Evolutionary conservation across 1,140 invertebrate species (phyloP).

Genomic region (Grapholita molesta): DNA sequence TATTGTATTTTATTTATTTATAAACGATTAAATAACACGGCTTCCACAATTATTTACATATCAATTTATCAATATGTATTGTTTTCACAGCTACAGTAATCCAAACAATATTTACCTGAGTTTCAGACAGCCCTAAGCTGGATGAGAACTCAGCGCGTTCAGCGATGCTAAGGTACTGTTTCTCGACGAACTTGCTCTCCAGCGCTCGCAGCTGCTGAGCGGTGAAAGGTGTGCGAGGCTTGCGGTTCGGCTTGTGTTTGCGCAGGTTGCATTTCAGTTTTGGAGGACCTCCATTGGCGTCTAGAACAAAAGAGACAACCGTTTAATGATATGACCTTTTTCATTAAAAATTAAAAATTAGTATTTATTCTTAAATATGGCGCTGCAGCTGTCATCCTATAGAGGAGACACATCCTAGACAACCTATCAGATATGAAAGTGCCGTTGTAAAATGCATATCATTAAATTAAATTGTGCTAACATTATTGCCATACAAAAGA

Average conservation of each 20-base stretch:
- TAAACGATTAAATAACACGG: no score
- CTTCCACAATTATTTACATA: no score
- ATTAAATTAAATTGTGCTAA: not conserved
- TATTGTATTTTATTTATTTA: no score
- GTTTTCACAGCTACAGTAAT: not conserved
- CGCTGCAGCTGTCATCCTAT: no score
- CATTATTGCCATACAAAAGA: not conserved
- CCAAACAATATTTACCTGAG: constrained; percentile 82
- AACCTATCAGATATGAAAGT: no score
- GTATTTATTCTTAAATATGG: no score
- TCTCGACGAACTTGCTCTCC: constrained; percentile 97
- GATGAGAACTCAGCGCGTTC: constrained; percentile 98
- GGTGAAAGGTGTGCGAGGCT: constrained; percentile 98
- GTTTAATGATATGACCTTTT: not conserved
- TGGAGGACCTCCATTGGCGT: constrained; percentile 84
- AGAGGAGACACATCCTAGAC: no score
- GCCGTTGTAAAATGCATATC: no score
- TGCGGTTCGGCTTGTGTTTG: constrained; percentile 96
- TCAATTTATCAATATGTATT: no score
- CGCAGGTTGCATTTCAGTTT: constrained; percentile 95
- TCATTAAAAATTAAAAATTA: no score
- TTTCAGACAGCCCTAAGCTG: constrained; percentile 96
- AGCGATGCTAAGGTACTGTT: constrained; percentile 97
- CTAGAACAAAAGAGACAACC: constrained; percentile 68
- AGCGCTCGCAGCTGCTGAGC: constrained; percentile 96